Evolutionary conservation across 2,888 invertebrate species (phyloP).

Genomic region (Apodemia mormo): DNA sequence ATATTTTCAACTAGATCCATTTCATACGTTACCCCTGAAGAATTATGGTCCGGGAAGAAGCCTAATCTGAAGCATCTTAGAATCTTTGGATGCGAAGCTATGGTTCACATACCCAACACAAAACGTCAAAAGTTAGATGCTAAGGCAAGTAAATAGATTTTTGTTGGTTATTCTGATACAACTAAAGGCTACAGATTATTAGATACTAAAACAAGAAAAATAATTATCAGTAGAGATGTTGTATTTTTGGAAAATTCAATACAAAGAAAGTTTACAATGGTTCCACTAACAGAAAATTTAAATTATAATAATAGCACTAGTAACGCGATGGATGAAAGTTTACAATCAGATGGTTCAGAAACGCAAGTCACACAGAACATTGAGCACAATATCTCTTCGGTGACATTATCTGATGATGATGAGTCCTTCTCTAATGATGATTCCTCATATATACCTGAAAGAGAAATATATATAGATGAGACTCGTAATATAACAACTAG

Average conservation of each 20-base stretch:
- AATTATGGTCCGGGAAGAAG: slow-evolving; percentile 45
- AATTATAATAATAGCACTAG: too few relatives aligned
- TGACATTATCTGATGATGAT: neutral
- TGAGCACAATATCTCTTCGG: neutral
- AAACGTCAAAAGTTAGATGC: neutral
- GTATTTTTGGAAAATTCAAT: too few relatives aligned
- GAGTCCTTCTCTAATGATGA: neutral
- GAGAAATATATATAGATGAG: neutral
- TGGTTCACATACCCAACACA: slow-evolving; percentile 45
- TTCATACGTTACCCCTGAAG: slow-evolving; percentile 44
- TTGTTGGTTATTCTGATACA: too few relatives aligned
- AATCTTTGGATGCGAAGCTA: slow-evolving; percentile 49
- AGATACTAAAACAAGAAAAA: too few relatives aligned
- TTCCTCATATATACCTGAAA: neutral
- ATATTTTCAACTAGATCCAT: slow-evolving; percentile 19
- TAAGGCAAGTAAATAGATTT: too few relatives aligned
- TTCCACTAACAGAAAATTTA: too few relatives aligned
- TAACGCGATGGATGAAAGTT: too few relatives aligned
- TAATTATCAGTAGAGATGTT: too few relatives aligned
- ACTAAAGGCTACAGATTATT: too few relatives aligned
- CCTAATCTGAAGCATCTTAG: slow-evolving; percentile 43
- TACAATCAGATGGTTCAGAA: too few relatives aligned
- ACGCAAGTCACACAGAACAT: too few relatives aligned
- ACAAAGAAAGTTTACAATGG: too few relatives aligned
- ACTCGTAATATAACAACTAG: neutral